Conservation (phyloP, 2,888 invertebrate species). For the Seira ritae region DNA sequence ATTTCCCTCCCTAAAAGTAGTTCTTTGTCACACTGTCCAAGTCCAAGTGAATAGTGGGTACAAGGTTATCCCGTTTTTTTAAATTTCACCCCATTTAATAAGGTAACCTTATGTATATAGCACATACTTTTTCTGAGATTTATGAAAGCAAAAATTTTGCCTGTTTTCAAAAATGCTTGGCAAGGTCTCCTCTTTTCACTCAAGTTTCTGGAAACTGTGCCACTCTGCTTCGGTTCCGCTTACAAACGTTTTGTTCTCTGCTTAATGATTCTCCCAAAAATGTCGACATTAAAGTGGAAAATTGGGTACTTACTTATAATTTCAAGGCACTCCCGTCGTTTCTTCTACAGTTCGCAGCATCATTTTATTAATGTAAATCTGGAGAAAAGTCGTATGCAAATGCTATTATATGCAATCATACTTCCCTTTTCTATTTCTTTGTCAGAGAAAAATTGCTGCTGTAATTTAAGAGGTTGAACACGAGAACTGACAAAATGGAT, state of each 20-base stretch:
- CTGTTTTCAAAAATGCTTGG: slow-evolving; percentile 15
- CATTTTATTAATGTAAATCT: not conserved
- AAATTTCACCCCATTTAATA: not conserved
- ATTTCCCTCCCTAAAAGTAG: slow-evolving; percentile 27
- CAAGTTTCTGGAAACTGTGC: too few species aligned
- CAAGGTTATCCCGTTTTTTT: slow-evolving; percentile 12
- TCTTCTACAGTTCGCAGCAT: too few species aligned
- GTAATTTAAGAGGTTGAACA: not conserved
- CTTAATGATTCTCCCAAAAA: not conserved
- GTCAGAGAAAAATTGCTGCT: not conserved
- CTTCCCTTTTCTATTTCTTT: not conserved
- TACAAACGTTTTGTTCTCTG: not conserved
- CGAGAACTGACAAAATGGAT: not conserved
- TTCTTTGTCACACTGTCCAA: slow-evolving; percentile 7
- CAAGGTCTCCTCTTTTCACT: slow-evolving; percentile 9
- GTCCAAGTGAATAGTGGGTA: not conserved
- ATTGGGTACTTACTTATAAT: slow-evolving; percentile 21
- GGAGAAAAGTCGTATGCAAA: not conserved
- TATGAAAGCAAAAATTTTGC: slow-evolving; percentile 18
- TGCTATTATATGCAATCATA: not conserved
- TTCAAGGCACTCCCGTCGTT: not conserved
- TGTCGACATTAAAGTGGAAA: slow-evolving; percentile 14
- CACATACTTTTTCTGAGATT: slow-evolving; percentile 11
- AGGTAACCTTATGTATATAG: not conserved
- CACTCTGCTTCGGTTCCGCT: not conserved